A percentile compares a stretch with the other conserved stretches of the same genome.
Conservation (phyloP, 2,113 vertebrate species). For the Myotis lucifugus region DNA sequence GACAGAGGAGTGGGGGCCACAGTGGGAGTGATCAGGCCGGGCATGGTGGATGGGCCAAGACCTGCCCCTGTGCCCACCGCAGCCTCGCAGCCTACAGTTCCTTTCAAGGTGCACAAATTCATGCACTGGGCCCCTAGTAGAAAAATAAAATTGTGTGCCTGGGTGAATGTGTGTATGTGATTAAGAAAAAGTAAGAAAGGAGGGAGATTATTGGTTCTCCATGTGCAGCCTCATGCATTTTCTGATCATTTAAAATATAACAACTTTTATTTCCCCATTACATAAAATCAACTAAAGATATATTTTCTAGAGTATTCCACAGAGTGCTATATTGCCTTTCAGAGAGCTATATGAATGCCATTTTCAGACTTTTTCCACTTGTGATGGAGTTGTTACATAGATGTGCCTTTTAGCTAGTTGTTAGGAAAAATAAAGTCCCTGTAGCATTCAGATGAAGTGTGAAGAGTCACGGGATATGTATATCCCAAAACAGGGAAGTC, state of each 20-base stretch:
- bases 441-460: constrained; percentile 68
- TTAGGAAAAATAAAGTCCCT: constrained; percentile 75
- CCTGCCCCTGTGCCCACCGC: too few relatives aligned
- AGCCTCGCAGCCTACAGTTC: too few relatives aligned
- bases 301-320: constrained; percentile 52
- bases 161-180: neutral
- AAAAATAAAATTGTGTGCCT: neutral
- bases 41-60: too few relatives aligned
- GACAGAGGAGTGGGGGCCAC: too few relatives aligned
- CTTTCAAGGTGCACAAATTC: too few relatives aligned
- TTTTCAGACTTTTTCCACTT: constrained; percentile 72
- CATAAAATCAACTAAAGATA: constrained; percentile 19
- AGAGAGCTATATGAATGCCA: constrained; percentile 69
- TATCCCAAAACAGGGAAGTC: constrained; percentile 71
- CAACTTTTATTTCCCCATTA: neutral
- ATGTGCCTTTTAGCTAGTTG: constrained; percentile 77
- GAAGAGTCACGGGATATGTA: constrained; percentile 56
- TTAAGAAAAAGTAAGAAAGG: neutral
- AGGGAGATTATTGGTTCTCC: neutral
- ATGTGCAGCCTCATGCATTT: neutral
- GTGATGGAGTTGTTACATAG: constrained; percentile 80
- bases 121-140: neutral
- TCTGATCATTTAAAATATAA: neutral
- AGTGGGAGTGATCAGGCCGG: too few relatives aligned
- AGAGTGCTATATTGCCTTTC: neutral